These are phyloP conservation scores for Gallinago media DNA, from an alignment of 2,113 vertebrate species.

Conservation along the genomic window DNA sequence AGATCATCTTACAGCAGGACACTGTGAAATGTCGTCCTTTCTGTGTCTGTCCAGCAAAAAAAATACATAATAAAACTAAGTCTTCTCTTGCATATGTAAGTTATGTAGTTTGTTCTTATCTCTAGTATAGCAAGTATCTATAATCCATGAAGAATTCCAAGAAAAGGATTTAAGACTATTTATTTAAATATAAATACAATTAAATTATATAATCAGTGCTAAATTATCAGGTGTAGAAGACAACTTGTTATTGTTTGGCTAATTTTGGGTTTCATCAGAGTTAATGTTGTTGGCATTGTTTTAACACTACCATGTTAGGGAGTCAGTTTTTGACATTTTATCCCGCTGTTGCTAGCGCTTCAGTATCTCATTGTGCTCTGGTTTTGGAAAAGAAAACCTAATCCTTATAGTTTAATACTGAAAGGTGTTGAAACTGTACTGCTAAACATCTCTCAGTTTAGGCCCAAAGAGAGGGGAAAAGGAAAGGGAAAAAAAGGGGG, in stretches of 20 bases:
- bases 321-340: conserved; percentile 15
- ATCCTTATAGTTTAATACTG: background rate
- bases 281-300: conserved; percentile 8
- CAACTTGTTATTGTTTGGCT: conserved; percentile 15
- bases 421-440: background rate
- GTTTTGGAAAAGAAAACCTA: background rate
- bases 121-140: conserved; percentile 44
- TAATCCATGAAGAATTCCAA: conserved; percentile 53
- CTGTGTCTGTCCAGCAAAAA: background rate
- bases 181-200: conserved; percentile 76
- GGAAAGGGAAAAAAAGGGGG: background rate
- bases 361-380: conserved; percentile 7
- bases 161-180: conserved; percentile 68
- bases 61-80: background rate
- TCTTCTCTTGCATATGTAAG: conserved; percentile 24
- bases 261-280: conserved; percentile 21
- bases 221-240: conserved; percentile 64
- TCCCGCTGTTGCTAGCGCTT: conserved; percentile 24
- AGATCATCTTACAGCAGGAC: background rate
- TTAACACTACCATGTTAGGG: background rate
- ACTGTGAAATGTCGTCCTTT: background rate
- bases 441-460: background rate
- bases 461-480: background rate
- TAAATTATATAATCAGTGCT: conserved; percentile 73
- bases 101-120: conserved; percentile 40